Conservation (phyloP, 1,140 invertebrate genomes). For the Philopotamus ludificatus region DNA sequence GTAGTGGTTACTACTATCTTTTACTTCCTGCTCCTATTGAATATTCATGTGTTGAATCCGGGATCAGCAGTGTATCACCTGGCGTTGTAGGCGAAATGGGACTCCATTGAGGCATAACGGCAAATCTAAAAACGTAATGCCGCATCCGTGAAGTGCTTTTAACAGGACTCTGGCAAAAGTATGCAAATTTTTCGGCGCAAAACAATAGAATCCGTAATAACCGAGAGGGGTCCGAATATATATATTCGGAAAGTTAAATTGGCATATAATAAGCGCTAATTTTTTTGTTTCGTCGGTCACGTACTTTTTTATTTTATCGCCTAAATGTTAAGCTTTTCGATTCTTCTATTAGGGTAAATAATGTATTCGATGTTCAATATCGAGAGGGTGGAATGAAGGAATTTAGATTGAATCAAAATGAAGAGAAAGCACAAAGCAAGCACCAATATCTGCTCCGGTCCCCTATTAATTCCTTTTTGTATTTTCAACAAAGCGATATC, state of each 20-base stretch:
- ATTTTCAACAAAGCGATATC: not conserved
- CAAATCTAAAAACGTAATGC: not conserved
- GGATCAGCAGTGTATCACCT: not conserved
- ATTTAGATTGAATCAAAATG: not conserved
- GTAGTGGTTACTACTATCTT: no score
- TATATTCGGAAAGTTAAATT: not conserved
- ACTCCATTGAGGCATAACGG: not conserved
- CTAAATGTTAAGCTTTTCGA: not conserved
- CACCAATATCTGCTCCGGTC: not conserved
- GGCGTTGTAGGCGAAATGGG: not conserved
- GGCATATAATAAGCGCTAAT: not conserved
- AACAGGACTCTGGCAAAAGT: not conserved
- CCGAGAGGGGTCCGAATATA: not conserved
- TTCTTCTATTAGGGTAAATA: not conserved
- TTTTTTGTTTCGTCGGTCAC: not conserved
- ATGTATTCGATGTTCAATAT: not conserved
- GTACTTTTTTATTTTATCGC: not conserved
- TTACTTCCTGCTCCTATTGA: no score
- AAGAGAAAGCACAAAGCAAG: not conserved
- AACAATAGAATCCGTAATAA: not conserved
- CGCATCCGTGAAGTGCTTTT: not conserved
- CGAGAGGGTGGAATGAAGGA: not conserved
- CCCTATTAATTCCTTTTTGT: not conserved
- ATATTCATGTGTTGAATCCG: not conserved
- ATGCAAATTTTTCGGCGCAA: not conserved